Base-by-base conservation (phyloP, 2,797 vertebrate genomes). In the Acestrorhynchus altus region DNA sequence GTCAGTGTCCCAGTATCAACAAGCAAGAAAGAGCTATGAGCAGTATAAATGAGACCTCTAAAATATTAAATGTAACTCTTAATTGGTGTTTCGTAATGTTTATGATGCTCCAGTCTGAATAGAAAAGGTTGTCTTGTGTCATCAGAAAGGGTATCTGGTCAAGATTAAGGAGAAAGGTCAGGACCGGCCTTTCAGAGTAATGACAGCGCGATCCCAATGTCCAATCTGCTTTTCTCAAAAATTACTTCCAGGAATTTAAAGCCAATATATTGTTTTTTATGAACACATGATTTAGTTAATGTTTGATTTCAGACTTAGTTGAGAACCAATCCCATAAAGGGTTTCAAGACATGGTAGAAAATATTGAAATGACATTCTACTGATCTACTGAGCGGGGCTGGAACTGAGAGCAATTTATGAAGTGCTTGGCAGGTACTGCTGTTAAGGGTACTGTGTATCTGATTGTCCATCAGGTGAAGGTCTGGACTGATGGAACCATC, bases 171-270 rank as follows among this genome's bases (percentile, higher is more conserved):
- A 22, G 18, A 31, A 35, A 67, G 65, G 74, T 77, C 64, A 47
- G 65, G 66, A 54, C 44, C 75, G 74, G 70, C 82, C 80, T 86
- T 85, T 88, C 80, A 86, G 57, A 67, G 56, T 87, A 90, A 91
- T 90, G 82, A 81, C 83, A 69, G 84, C 39, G 84, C 82, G 78
- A 63, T 56, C 76, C 76, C 88, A 79, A 87, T 61, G 85, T 80
- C 75, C 81, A 85, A 86, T 88, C 75, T 84, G 64, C 56, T 64
- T 83, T 87, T 70, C 56, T 22, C 2, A 18, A 72, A 71, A 80
- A 77, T 78, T 67, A 52, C 40, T 82, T 84, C 61, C 69, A 74
- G 65, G 59, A 79, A 85, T 16, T 8, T 31, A n/a, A 54, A 11
- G 4, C 16, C 26, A 5, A 11, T 39, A 31, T 66, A 24, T 9